phyloP scores from a whole-genome alignment of 1,140 invertebrate genomes.

The Zaprionus capensis region DNA sequence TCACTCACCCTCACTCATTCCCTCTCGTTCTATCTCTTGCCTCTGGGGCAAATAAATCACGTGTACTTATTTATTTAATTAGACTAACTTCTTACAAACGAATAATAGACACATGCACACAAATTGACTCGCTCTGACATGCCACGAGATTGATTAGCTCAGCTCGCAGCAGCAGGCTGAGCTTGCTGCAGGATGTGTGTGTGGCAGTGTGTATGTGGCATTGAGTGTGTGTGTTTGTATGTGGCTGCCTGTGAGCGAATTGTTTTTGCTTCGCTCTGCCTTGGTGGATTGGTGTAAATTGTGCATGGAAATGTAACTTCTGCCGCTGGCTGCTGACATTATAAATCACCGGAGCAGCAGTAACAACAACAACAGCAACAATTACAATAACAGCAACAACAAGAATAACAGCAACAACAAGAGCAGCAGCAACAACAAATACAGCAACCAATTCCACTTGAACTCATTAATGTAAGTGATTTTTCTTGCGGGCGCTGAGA shows the following conservation, averaged over 20 bases:
- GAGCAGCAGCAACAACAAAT: constrained; percentile 26
- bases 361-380: constrained; percentile 9
- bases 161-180: constrained; percentile 57
- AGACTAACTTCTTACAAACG: constrained; percentile 82
- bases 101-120: constrained; percentile 71
- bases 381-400: neutral
- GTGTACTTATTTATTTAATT: constrained; percentile 83
- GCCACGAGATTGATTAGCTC: constrained; percentile 80
- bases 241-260: constrained; percentile 29
- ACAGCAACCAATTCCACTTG: constrained; percentile 65
- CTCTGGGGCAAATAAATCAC: constrained; percentile 76
- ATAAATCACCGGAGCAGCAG: constrained; percentile 69
- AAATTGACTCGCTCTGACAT: constrained; percentile 79
- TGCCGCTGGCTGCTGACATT: constrained; percentile 76
- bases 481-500: constrained; percentile 74
- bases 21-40: neutral
- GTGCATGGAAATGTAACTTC: constrained; percentile 82
- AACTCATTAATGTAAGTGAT: constrained; percentile 83
- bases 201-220: constrained; percentile 9
- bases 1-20: constrained; percentile 13
- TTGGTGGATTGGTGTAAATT: constrained; percentile 80
- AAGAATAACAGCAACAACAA: neutral
- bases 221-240: constrained; percentile 18
- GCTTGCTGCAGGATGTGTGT: constrained; percentile 34
- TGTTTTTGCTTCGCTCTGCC: constrained; percentile 55